Percentiles rank a stretch among this genome's conserved stretches.
Evolutionary conservation across 2,113 vertebrate species (phyloP).

Genomic region (Callorhinus ursinus): DNA sequence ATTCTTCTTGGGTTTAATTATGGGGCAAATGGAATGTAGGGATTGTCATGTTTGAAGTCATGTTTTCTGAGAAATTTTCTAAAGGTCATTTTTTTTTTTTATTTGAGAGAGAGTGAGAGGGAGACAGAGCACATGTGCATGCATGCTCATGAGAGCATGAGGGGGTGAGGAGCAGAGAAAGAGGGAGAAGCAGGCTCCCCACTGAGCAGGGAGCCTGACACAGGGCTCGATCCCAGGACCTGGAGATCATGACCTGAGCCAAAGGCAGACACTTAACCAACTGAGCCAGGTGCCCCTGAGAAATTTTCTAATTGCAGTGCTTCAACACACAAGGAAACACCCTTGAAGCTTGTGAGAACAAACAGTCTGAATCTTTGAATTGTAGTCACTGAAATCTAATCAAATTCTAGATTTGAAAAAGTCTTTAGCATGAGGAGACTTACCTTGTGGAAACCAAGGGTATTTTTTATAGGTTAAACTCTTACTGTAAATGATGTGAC

Average conservation of each 20-base stretch:
- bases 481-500: neutral
- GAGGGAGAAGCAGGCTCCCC: neutral
- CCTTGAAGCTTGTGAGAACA: neutral
- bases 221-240: neutral
- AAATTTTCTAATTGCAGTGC: neutral
- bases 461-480: conserved; percentile 6
- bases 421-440: neutral
- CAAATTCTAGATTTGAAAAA: conserved; percentile 25
- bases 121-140: neutral
- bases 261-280: neutral
- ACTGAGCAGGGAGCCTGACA: neutral
- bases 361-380: neutral
- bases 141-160: neutral
- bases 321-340: neutral
- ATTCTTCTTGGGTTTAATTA: neutral
- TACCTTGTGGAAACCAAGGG: neutral
- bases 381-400: neutral
- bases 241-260: neutral
- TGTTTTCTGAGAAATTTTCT: neutral
- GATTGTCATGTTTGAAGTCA: neutral
- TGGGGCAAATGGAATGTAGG: neutral
- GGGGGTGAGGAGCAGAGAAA: neutral
- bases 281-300: neutral
- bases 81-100: neutral
- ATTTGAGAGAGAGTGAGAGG: neutral